Evolutionary conservation across 2,888 invertebrate species (phyloP).

Genomic region (Emmelina monodactyla): DNA sequence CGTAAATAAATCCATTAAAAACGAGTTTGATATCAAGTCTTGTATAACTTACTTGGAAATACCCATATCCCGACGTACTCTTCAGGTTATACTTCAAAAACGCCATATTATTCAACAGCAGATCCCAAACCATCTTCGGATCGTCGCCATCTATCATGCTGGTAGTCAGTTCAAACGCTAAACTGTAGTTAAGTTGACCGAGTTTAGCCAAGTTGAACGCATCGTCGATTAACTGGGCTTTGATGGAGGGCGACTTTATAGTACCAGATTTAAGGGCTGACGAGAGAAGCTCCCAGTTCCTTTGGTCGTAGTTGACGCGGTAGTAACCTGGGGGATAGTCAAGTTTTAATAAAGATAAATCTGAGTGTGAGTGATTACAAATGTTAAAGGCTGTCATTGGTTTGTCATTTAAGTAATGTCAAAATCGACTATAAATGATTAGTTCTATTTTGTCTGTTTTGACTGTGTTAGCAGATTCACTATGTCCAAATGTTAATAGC

Average conservation of each 20-base stretch:
- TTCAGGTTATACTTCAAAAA: conserved; percentile 55
- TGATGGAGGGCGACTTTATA: conserved; percentile 64
- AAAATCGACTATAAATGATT: no score
- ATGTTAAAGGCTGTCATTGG: no score
- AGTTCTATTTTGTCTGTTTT: no score
- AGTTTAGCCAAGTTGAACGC: conserved; percentile 71
- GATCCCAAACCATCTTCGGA: conserved; percentile 73
- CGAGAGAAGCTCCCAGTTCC: conserved; percentile 64
- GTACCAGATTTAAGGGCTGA: conserved; percentile 54
- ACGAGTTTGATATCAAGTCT: no score
- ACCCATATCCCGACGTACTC: conserved; percentile 53
- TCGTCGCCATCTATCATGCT: conserved; percentile 68
- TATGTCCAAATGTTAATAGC: no score
- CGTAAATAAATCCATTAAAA: no score
- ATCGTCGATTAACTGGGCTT: conserved; percentile 78
- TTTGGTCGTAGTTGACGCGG: conserved; percentile 68
- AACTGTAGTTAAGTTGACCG: conserved; percentile 62
- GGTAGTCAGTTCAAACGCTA: conserved; percentile 69
- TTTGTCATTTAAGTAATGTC: no score
- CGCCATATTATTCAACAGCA: conserved; percentile 64
- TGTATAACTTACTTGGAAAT: conserved; percentile 52
- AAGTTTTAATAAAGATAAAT: conserved; percentile 1
- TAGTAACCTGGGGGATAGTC: conserved; percentile 55
- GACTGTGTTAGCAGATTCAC: no score
- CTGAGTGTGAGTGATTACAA: no score